phyloP scores from a whole-genome alignment of 2,888 invertebrate genomes.

The Thymelicus sylvestris region DNA sequence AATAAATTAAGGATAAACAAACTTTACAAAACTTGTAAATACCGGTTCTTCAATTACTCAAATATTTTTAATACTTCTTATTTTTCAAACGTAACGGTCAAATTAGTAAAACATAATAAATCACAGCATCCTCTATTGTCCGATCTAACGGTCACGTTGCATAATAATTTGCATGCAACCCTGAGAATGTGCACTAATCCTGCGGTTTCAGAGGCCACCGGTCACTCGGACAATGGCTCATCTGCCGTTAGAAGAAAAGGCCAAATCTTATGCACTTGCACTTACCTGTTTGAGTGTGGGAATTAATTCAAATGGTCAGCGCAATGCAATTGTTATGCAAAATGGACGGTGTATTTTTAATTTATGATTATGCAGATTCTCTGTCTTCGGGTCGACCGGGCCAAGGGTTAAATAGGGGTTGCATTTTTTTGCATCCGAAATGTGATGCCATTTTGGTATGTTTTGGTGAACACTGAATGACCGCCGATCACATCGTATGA shows the following conservation, averaged over 20 bases:
- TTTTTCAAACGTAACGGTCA: background rate
- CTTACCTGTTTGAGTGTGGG: constrained; percentile 67
- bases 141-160: constrained; percentile 59
- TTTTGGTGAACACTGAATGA: constrained; percentile 37
- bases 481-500: background rate
- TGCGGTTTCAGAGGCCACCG: constrained; percentile 54
- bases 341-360: constrained; percentile 60
- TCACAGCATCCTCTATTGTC: constrained; percentile 49
- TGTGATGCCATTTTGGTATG: constrained; percentile 40
- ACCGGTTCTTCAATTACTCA: too few relatives aligned
- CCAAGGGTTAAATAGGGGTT: constrained; percentile 53
- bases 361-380: constrained; percentile 72
- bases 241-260: constrained; percentile 61
- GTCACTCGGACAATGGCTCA: constrained; percentile 53
- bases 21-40: too few relatives aligned
- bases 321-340: constrained; percentile 61
- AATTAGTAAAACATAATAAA: constrained; percentile 43
- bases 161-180: constrained; percentile 67
- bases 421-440: constrained; percentile 55
- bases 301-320: constrained; percentile 56
- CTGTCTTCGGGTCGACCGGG: constrained; percentile 49
- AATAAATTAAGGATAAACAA: too few relatives aligned
- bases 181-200: constrained; percentile 51
- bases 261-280: constrained; percentile 64
- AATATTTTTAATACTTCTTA: background rate